These are phyloP conservation scores for Diplogasteroides magnus DNA, from an alignment of 1,140 invertebrate species.

Conservation along the genomic window DNA sequence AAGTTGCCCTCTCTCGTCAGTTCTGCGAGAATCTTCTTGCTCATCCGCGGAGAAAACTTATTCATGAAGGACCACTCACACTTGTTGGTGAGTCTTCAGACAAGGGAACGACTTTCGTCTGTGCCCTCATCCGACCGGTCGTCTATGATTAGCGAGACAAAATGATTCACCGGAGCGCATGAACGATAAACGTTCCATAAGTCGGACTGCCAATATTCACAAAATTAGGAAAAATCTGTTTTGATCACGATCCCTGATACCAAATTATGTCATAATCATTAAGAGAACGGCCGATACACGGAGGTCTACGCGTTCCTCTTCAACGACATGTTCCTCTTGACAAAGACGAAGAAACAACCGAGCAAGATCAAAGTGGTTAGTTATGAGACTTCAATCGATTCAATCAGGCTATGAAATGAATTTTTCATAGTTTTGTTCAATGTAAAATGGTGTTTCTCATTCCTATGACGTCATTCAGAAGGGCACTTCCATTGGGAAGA, in stretches of 20 bases:
- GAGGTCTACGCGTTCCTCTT: constrained; percentile 68
- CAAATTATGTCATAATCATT: too few species aligned
- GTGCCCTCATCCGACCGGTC: too few species aligned
- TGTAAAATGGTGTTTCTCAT: too few species aligned
- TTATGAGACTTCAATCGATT: neutral
- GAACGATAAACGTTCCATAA: neutral
- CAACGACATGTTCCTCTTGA: constrained; percentile 69
- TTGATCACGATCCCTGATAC: too few species aligned
- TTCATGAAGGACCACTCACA: constrained; percentile 65
- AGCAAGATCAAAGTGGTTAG: constrained; percentile 56
- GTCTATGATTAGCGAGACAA: too few species aligned
- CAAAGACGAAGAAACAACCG: constrained; percentile 64
- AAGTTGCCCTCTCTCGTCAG: constrained; percentile 63
- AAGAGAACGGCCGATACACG: constrained; percentile 62
- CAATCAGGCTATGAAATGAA: too few species aligned
- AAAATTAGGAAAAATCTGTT: too few species aligned
- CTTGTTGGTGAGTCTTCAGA: constrained; percentile 62
- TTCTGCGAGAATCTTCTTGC: constrained; percentile 69
- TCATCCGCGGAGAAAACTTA: constrained; percentile 63
- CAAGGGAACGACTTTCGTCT: too few species aligned
- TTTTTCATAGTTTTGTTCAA: too few species aligned
- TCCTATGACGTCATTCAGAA: constrained; percentile 8
- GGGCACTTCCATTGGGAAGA: constrained; percentile 43
- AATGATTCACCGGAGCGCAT: constrained; percentile 1
- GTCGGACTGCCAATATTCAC: too few species aligned